Conservation (phyloP, 2,888 invertebrate genomes). For the Lasius fuliginosus region DNA sequence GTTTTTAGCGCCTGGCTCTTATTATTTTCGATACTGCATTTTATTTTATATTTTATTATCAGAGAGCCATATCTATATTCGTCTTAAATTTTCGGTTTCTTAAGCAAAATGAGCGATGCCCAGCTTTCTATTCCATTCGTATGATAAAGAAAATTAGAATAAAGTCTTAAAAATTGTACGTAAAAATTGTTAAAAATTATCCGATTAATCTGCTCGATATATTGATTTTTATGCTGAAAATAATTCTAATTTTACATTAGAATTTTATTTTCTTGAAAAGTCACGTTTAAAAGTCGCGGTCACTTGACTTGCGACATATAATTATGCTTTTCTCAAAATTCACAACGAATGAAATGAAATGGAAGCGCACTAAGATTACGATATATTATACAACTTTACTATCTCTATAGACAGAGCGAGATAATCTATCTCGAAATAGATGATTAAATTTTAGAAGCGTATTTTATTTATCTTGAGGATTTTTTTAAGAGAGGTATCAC, state of each 20-base stretch:
- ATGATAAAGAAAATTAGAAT: constrained; percentile 1
- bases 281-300: no score
- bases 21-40: background rate
- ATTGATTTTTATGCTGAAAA: constrained; percentile 1
- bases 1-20: background rate
- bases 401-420: background rate
- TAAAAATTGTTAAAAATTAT: constrained; percentile 3
- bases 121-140: background rate
- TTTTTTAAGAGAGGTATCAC: background rate
- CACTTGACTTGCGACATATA: no score
- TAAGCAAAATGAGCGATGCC: background rate
- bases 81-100: background rate
- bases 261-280: background rate
- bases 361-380: background rate
- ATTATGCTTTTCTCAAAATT: background rate
- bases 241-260: background rate
- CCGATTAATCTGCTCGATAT: background rate
- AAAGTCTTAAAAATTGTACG: background rate
- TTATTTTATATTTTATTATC: background rate
- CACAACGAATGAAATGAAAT: background rate
- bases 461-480: background rate
- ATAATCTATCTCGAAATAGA: background rate
- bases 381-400: background rate
- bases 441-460: background rate
- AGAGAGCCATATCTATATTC: no score